Conservation (phyloP, 2,113 vertebrate genomes). For the Zingel zingel region DNA sequence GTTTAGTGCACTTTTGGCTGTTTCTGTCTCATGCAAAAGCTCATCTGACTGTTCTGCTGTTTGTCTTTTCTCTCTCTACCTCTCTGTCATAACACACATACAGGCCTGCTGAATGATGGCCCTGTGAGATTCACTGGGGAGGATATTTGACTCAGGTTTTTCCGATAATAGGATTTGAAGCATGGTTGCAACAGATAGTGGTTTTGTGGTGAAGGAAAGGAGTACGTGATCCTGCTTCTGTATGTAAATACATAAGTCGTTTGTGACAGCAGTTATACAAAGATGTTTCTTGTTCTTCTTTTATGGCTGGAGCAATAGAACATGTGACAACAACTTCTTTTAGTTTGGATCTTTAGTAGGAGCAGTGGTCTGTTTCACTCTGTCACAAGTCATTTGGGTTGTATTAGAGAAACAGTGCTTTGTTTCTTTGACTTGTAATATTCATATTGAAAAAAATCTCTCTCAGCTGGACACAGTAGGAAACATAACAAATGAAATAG, state of each 20-base stretch:
- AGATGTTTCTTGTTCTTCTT: conserved; percentile 26
- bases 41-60: conserved; percentile 42
- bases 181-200: conserved; percentile 75
- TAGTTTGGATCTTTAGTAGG: conserved; percentile 12
- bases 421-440: conserved; percentile 8
- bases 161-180: conserved; percentile 82
- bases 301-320: conserved; percentile 11
- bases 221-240: conserved; percentile 62
- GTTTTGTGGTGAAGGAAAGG: conserved; percentile 72
- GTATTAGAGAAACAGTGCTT: background rate
- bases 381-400: background rate
- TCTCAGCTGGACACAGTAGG: conserved; percentile 36
- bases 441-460: conserved; percentile 31
- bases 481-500: conserved; percentile 48
- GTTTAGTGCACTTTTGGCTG: conserved; percentile 35
- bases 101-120: conserved; percentile 70
- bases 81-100: conserved; percentile 74
- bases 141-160: conserved; percentile 80
- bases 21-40: conserved; percentile 45
- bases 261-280: conserved; percentile 30
- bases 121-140: conserved; percentile 75
- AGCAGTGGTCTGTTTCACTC: background rate
- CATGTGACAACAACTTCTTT: conserved; percentile 12
- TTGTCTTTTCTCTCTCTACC: conserved; percentile 59
- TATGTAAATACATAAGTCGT: conserved; percentile 57